Evolutionary conservation across 2,797 vertebrate genomes (phyloP).

Genomic region (Macropodus opercularis): DNA sequence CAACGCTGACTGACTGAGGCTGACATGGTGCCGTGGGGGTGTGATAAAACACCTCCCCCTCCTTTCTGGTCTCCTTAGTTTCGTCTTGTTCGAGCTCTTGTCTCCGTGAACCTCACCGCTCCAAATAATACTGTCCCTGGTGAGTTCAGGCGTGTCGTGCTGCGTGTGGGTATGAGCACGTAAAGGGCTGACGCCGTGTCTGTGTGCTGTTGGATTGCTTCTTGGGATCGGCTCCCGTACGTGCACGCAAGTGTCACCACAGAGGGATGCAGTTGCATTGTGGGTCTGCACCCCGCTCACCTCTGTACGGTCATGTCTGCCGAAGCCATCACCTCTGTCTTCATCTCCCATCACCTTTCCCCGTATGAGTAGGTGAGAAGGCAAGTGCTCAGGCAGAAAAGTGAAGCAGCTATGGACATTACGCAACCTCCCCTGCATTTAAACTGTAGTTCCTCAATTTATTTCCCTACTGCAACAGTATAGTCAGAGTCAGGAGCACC

Average conservation of each 20-base stretch:
- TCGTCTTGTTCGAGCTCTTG: not conserved
- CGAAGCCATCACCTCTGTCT: slow-evolving; percentile 15
- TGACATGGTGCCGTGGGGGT: slow-evolving; percentile 30
- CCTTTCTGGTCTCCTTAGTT: slow-evolving; percentile 6
- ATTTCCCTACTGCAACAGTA: slow-evolving; percentile 1
- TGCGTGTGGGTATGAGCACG: not conserved
- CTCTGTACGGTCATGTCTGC: too few species aligned
- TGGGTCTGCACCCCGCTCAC: too few species aligned
- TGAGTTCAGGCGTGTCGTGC: slow-evolving; percentile 29
- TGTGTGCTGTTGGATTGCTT: not conserved
- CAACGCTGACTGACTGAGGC: not conserved
- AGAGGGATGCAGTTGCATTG: not conserved
- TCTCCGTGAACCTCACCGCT: slow-evolving; percentile 35
- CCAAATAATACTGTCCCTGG: slow-evolving; percentile 20
- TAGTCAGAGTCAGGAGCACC: slow-evolving; percentile 3
- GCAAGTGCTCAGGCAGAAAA: slow-evolving; percentile 35
- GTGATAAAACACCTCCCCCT: slow-evolving; percentile 52
- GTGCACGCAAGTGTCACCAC: not conserved
- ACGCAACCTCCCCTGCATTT: slow-evolving; percentile 34
- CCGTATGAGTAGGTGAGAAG: slow-evolving; percentile 28
- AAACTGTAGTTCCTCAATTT: slow-evolving; percentile 16
- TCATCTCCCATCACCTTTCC: slow-evolving; percentile 42
- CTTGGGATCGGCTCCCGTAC: not conserved
- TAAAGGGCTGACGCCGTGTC: not conserved
- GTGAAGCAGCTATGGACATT: slow-evolving; percentile 31